These are phyloP conservation scores for Calidris pugnax DNA, from an alignment of 2,113 vertebrate species.

Conservation along the genomic window DNA sequence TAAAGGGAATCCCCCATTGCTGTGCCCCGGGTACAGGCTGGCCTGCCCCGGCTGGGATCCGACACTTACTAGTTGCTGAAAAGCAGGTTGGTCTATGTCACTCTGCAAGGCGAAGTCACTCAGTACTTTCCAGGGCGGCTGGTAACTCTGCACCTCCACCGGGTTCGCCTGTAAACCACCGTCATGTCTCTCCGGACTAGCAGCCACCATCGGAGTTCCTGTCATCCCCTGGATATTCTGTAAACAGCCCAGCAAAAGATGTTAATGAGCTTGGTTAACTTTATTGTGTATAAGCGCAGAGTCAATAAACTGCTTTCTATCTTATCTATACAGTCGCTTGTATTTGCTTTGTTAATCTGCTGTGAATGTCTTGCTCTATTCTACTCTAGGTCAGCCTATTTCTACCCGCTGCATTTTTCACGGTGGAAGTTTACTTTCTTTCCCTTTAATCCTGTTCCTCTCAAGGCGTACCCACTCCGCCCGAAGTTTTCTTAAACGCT, in stretches of 20 bases:
- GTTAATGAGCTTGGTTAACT: slow-evolving; percentile 74
- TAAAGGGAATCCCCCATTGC: not conserved
- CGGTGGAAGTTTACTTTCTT: slow-evolving; percentile 66
- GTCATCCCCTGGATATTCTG: slow-evolving; percentile 99
- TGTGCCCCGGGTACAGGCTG: not conserved
- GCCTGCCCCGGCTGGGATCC: not conserved
- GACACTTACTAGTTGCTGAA: slow-evolving; percentile 96
- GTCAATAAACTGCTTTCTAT: slow-evolving; percentile 75
- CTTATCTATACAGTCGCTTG: slow-evolving; percentile 74
- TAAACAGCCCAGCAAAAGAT: slow-evolving; percentile 64
- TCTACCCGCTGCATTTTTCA: slow-evolving; percentile 52
- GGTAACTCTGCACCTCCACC: slow-evolving; percentile 99
- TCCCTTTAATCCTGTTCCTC: slow-evolving; percentile 51
- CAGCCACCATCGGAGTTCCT: slow-evolving; percentile 98
- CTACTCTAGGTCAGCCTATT: slow-evolving; percentile 44
- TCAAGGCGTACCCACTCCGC: not conserved
- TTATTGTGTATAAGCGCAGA: slow-evolving; percentile 62
- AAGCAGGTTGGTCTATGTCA: slow-evolving; percentile 98
- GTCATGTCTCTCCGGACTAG: slow-evolving; percentile 97
- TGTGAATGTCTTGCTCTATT: slow-evolving; percentile 53
- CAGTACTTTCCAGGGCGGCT: slow-evolving; percentile 98
- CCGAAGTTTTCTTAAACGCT: not conserved
- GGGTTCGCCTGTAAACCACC: slow-evolving; percentile 95
- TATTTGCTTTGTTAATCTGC: slow-evolving; percentile 76
- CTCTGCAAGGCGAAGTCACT: slow-evolving; percentile 99